Evolutionary conservation across 2,113 vertebrate species (phyloP).

Genomic region (Brienomyrus longianalis): DNA sequence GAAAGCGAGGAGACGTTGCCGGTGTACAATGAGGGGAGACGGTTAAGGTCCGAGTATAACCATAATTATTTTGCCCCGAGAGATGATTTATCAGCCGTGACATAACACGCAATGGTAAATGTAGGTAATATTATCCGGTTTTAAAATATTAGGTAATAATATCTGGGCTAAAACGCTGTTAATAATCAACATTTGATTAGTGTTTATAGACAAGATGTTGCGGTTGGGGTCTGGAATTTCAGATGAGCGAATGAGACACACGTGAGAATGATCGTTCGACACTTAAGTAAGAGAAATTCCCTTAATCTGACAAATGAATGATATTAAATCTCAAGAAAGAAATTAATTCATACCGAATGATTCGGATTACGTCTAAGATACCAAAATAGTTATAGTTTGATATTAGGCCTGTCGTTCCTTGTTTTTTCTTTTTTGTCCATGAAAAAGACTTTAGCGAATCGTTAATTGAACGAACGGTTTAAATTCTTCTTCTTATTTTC

Average conservation of each 20-base stretch:
- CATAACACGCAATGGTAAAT: slow-evolving; percentile 71
- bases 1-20: slow-evolving; percentile 43
- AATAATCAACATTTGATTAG: slow-evolving; percentile 82
- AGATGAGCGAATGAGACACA: slow-evolving; percentile 37
- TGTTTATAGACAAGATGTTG: slow-evolving; percentile 61
- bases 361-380: not conserved
- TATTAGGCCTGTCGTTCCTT: not conserved
- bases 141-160: slow-evolving; percentile 73
- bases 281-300: not conserved
- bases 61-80: slow-evolving; percentile 72
- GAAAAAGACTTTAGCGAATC: not conserved
- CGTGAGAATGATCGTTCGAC: slow-evolving; percentile 60
- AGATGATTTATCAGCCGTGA: slow-evolving; percentile 78
- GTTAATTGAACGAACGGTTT: not conserved
- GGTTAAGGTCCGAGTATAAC: slow-evolving; percentile 69
- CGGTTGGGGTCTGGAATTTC: slow-evolving; percentile 62
- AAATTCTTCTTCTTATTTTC: not conserved
- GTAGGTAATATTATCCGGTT: slow-evolving; percentile 72
- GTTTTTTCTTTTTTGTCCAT: not conserved
- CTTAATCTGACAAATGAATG: not conserved
- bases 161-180: slow-evolving; percentile 73
- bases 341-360: not conserved
- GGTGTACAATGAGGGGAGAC: slow-evolving; percentile 55
- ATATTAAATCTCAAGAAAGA: not conserved
- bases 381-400: not conserved